Evolutionary conservation across 2,797 vertebrate genomes (phyloP).

Genomic region (Simalia tracyae): DNA sequence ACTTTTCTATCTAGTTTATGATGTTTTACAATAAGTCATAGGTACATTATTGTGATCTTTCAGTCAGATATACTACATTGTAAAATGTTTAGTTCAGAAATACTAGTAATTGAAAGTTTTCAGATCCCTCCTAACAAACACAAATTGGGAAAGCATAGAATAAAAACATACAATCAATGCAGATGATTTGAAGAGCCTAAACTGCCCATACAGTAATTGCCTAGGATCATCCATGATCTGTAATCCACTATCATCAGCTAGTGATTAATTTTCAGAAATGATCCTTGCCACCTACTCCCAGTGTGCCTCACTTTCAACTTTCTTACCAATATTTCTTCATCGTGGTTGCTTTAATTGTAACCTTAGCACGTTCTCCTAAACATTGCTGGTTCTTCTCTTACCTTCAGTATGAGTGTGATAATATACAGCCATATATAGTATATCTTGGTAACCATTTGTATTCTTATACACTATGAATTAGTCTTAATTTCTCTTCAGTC

Average conservation of each 20-base stretch:
- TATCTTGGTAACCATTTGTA: neutral
- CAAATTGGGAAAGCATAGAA: conserved; percentile 1
- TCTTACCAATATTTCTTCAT: neutral
- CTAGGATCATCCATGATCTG: neutral
- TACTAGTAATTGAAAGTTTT: neutral
- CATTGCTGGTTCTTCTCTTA: neutral
- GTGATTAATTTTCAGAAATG: neutral
- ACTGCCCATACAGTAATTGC: neutral
- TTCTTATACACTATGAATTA: neutral
- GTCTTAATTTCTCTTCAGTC: neutral
- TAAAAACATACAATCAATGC: neutral
- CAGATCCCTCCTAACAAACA: neutral
- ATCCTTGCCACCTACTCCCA: neutral
- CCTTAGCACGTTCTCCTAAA: neutral
- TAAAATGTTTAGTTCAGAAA: neutral
- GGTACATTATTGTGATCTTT: neutral
- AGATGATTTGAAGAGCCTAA: neutral
- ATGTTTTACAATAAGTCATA: neutral
- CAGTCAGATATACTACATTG: neutral
- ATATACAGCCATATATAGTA: no score
- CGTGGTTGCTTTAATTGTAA: neutral
- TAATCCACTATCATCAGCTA: neutral
- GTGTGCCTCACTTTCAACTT: neutral
- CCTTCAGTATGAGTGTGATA: neutral
- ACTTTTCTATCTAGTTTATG: neutral